Evolutionary conservation across 2,113 vertebrate species (phyloP).

Genomic region (Urocynchramus pylzowi): DNA sequence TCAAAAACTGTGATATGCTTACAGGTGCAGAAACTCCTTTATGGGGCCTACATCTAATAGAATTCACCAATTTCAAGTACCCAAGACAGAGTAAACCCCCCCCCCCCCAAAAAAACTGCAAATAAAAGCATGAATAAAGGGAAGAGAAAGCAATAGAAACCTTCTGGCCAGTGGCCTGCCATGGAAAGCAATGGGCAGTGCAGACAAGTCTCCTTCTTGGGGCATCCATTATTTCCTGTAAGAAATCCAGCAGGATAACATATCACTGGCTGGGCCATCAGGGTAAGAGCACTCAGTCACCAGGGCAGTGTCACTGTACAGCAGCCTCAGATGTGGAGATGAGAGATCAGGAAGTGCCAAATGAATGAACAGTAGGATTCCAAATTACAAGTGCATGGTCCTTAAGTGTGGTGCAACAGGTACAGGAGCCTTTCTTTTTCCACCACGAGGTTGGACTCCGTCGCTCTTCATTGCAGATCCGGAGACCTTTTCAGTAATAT

Average conservation of each 20-base stretch:
- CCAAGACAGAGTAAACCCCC: rapidly evolving
- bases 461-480: background rate
- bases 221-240: background rate
- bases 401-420: background rate
- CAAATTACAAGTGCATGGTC: rapidly evolving
- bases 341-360: background rate
- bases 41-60: background rate
- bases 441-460: background rate
- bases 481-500: background rate
- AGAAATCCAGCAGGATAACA: background rate
- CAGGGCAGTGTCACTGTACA: background rate
- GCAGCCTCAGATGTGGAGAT: background rate
- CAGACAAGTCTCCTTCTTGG: background rate
- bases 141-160: background rate
- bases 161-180: background rate
- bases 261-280: too few species aligned
- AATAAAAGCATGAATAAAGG: background rate
- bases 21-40: background rate
- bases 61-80: background rate
- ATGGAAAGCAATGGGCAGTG: background rate
- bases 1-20: background rate
- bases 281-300: background rate
- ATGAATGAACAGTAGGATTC: background rate
- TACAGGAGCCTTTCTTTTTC: background rate
- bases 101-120: rapidly evolving